Evolutionary conservation across 2,113 vertebrate species (phyloP), one percentile per base, ranked within the genome.

Genomic region (Chauna torquata): DNA sequence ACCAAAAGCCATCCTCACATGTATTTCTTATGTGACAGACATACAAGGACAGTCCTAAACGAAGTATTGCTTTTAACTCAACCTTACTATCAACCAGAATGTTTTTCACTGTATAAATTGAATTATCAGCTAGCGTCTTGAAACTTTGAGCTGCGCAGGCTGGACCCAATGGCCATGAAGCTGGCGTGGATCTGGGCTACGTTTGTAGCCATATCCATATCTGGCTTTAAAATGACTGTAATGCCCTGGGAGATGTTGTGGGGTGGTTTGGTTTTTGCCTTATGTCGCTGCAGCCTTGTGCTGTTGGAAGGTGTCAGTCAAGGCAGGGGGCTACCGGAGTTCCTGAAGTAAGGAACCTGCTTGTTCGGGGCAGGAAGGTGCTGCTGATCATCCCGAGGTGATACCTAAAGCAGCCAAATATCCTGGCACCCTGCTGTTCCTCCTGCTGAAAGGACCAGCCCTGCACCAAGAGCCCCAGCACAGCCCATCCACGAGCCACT

Each of bases 101-200:
- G 16, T 18, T 76, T 72, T 42, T 58, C 70, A 59, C 22, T 5
- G 1, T 15, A 16, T 44, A 36, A 44, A 69, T 15, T 8, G 40
- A 69, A 5, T 87, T 42, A 5, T 22, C 57, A 50, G 32, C 50
- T 9, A 16, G 36, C 4, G 8, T 22, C 24, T 34, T 30, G 50
- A 23, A 36, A 27, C 17, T 68, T 16, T n/a, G 14, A 9, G 9
- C 25, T 3, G 25, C 10, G 61, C 36, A 12, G 16, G 61, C 16
- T 40, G 59, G 45, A 25, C 14, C 16, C 34, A 2, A 1, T 27
- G 36, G 42, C 30, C 18, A 1, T 9, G 61, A 44, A 42, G 40
- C 47, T 50, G 44, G 27, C 7, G 16, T 0, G 36, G 40, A 9
- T 24, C 3, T 4, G 55, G 22, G 17, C 6, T 17, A 1, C 16